Conservation (phyloP, 1,140 invertebrate genomes). For the Diprion similis region DNA sequence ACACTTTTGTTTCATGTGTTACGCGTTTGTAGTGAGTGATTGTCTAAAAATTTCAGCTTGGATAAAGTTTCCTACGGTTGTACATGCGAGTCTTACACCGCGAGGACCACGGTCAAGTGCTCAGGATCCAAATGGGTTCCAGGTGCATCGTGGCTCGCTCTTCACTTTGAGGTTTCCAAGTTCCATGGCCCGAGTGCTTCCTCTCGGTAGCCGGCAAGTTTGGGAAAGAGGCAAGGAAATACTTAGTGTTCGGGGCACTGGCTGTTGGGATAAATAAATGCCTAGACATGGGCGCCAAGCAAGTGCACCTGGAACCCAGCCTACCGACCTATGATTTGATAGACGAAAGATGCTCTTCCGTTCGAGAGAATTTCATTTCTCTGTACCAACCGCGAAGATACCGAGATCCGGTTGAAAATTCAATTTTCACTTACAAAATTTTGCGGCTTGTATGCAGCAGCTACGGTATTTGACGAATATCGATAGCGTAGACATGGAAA, state of each 20-base stretch:
- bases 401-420: neutral
- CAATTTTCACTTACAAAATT: neutral
- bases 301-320: neutral
- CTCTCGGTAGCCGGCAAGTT: neutral
- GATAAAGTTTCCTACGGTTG: too few species aligned
- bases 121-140: neutral
- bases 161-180: neutral
- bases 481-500: neutral
- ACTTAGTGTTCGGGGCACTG: neutral
- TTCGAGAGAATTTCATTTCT: neutral
- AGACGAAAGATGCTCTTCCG: neutral
- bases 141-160: neutral
- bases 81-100: neutral
- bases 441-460: neutral
- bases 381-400: neutral
- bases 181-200: neutral
- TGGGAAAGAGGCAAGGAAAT: neutral
- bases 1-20: too few species aligned
- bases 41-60: too few species aligned
- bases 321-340: neutral
- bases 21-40: too few species aligned
- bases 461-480: slow-evolving; percentile 1
- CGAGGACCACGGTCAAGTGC: neutral
- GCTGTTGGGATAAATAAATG: neutral
- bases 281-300: neutral